Percentiles rank a stretch among this genome's conserved stretches.
Evolutionary conservation across 1,140 invertebrate genomes (phyloP).

Genomic region (Halyomorpha halys): DNA sequence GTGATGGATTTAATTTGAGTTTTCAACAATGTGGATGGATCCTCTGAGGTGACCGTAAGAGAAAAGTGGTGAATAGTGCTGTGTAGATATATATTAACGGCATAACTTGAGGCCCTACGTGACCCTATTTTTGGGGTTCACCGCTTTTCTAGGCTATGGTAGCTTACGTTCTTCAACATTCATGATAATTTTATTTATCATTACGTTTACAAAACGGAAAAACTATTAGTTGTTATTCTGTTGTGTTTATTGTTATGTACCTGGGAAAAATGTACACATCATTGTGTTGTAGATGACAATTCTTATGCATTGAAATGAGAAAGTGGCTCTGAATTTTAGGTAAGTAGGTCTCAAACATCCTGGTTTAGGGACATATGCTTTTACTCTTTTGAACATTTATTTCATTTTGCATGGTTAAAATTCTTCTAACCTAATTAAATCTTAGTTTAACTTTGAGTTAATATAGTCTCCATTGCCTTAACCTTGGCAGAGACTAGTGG

Average conservation of each 20-base stretch:
- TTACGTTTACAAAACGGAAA: neutral
- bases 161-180: constrained; percentile 22
- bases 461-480: constrained; percentile 22
- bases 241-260: constrained; percentile 13
- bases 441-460: constrained; percentile 11
- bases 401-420: constrained; percentile 9
- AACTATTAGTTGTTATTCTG: constrained; percentile 2
- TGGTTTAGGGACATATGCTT: constrained; percentile 16
- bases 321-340: constrained; percentile 31
- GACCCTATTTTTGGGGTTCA: constrained; percentile 33
- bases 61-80: constrained; percentile 2
- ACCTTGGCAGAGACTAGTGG: constrained; percentile 23
- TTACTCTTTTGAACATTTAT: neutral
- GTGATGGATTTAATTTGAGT: neutral
- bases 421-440: constrained; percentile 9
- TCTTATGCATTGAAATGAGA: constrained; percentile 29
- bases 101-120: constrained; percentile 23
- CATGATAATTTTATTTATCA: constrained; percentile 2
- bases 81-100: constrained; percentile 10
- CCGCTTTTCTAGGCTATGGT: constrained; percentile 32
- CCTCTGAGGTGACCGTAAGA: constrained; percentile 13
- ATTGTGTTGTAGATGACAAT: constrained; percentile 30
- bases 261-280: constrained; percentile 21
- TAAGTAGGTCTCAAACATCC: constrained; percentile 30
- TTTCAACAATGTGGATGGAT: constrained; percentile 10